Percentiles rank a stretch among this genome's conserved stretches.
These are phyloP conservation scores for Uromys caudimaculatus DNA, from an alignment of 2,797 vertebrate species.

Conservation along the genomic window DNA sequence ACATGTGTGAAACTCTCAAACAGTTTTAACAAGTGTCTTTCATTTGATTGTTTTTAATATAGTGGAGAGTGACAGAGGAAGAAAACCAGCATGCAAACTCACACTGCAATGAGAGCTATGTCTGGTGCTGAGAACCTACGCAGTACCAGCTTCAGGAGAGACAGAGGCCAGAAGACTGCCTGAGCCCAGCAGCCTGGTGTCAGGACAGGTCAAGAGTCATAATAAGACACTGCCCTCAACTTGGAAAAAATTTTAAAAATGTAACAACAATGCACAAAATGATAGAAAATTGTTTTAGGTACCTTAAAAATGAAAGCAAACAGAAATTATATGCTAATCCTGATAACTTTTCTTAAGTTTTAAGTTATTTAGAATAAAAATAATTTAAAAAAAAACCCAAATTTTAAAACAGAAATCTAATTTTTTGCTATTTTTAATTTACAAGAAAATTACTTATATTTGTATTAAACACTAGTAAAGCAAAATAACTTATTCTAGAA, in stretches of 20 bases:
- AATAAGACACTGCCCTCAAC: neutral
- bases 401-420: slow-evolving; percentile 41
- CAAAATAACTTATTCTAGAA: slow-evolving; percentile 24
- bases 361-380: slow-evolving; percentile 54
- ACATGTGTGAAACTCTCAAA: neutral
- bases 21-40: neutral
- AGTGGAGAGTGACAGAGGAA: neutral
- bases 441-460: slow-evolving; percentile 15
- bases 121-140: neutral
- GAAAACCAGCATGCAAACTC: neutral
- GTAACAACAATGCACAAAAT: neutral
- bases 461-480: neutral
- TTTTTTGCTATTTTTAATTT: neutral
- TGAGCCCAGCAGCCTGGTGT: neutral
- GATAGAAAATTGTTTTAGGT: slow-evolving; percentile 1
- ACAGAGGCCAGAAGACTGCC: neutral
- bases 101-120: neutral
- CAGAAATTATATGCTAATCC: neutral
- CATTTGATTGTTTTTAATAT: neutral
- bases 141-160: neutral
- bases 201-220: too few species aligned
- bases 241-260: neutral
- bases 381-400: slow-evolving; percentile 26
- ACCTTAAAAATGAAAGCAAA: slow-evolving; percentile 33
- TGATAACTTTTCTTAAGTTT: slow-evolving; percentile 40